Conservation (phyloP, 2,113 vertebrate species). For the Bubo bubo region DNA sequence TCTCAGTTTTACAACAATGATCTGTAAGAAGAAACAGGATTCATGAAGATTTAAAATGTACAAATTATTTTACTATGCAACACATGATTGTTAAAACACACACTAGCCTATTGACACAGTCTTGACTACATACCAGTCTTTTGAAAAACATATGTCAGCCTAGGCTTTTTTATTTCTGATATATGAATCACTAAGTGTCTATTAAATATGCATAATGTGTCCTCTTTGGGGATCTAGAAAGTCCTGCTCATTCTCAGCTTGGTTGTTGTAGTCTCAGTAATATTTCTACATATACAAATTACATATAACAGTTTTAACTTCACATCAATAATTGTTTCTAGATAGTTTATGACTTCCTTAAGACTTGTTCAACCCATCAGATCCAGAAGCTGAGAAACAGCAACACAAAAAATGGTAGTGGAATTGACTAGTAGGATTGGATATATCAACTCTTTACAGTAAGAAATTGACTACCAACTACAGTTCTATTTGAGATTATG, state of each 20-base stretch:
- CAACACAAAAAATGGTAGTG: neutral
- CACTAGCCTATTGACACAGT: neutral
- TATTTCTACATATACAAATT: neutral
- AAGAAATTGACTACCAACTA: neutral
- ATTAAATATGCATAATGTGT: neutral
- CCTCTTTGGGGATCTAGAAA: neutral
- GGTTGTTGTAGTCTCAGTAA: neutral
- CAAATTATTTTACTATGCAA: neutral
- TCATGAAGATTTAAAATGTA: neutral
- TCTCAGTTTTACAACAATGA: neutral
- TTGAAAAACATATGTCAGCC: neutral
- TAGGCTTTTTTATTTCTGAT: neutral
- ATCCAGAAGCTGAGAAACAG: neutral
- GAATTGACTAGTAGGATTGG: neutral
- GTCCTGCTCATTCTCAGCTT: neutral
- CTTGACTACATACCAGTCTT: neutral
- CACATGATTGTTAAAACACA: neutral
- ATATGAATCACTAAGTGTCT: neutral
- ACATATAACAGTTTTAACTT: neutral
- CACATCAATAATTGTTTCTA: neutral
- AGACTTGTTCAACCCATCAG: neutral
- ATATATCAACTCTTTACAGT: neutral
- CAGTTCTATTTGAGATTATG: neutral
- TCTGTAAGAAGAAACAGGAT: neutral
- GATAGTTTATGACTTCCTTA: neutral